Percentiles rank a stretch among this genome's conserved stretches.
These are phyloP conservation scores for Microcebus jonahi DNA, from an alignment of 2,113 vertebrate genomes.

Conservation along the genomic window DNA sequence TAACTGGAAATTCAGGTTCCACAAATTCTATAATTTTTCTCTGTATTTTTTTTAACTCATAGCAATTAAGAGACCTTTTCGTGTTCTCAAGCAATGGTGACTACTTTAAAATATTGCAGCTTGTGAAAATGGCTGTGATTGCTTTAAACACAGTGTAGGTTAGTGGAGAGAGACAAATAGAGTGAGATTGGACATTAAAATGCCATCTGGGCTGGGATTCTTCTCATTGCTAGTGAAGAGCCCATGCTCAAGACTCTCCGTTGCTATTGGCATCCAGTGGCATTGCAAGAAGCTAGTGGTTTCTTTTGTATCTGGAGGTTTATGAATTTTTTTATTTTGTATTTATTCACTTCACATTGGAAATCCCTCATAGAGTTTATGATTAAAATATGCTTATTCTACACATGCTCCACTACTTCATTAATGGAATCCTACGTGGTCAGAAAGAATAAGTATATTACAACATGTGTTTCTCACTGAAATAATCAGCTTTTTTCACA, in stretches of 20 bases:
- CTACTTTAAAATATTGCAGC: constrained; percentile 43
- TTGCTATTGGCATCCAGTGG: constrained; percentile 30
- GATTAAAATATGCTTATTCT: constrained; percentile 21
- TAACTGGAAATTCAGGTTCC: constrained; percentile 14
- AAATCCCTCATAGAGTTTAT: background rate
- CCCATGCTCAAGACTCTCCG: background rate
- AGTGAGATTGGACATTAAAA: constrained; percentile 66
- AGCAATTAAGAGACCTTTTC: constrained; percentile 37
- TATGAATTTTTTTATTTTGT: background rate
- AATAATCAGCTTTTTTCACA: background rate
- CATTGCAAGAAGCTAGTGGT: constrained; percentile 26
- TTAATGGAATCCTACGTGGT: background rate
- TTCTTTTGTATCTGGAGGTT: constrained; percentile 38
- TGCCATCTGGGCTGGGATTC: constrained; percentile 46
- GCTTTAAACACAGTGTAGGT: constrained; percentile 63
- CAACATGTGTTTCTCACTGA: background rate
- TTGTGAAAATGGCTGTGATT: constrained; percentile 60
- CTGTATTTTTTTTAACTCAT: background rate
- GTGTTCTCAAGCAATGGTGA: background rate
- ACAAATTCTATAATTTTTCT: constrained; percentile 39
- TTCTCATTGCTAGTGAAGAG: background rate
- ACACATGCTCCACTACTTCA: background rate
- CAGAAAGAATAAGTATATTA: background rate
- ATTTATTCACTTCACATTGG: background rate
- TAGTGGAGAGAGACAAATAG: constrained; percentile 48